Base-by-base conservation (phyloP, 2,797 vertebrate genomes). In the Chromis chromis region DNA sequence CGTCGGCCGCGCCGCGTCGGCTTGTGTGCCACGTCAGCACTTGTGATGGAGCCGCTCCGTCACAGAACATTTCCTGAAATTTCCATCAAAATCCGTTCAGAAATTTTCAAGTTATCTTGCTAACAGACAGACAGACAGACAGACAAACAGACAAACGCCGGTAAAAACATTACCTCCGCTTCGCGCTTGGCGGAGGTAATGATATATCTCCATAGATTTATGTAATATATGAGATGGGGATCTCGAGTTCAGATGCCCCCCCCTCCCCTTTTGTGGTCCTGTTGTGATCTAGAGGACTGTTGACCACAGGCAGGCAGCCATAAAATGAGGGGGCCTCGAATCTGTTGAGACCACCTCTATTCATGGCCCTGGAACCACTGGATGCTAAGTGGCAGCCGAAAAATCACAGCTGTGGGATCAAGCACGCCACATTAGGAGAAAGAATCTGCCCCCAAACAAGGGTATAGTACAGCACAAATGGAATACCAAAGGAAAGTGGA, bases 321-420 rank as follows among this genome's bases (percentile, higher is more conserved):
- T 86, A 84, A 79, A 85, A 84, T 76, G 63, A 81, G 74, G 83
- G 82, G 84, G 85, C 86, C 86, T n/a, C 71, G 61, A 84, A 70
- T 90, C 88, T 84, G 83, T 85, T 83, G 67, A 91, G 92, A 93
- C 89, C 92, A 93, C 93, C 90, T 93, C 88, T 86, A 90, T 93
- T 93, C 90, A 92, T 72, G 74, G 79, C 70, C 81, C 73, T 19
- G 52, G 78, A 86, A 77, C 79, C 79, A 75, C 68, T 83, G 84
- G 84, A 84, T 81, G 82, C 71, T 92, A 93, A 94, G 89, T 93
- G 92, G 91, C 93, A 94, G 87, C 91, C 83, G 89, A 87, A 94
- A 94, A 94, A 93, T 94, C 89, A 87, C 88, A 91, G 88, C 91
- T 91, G 90, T 79, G 88, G 86, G 90, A 92, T 91, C 85, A 88